Conservation (phyloP, 1,140 invertebrate genomes). For the Amyelois transitella region DNA sequence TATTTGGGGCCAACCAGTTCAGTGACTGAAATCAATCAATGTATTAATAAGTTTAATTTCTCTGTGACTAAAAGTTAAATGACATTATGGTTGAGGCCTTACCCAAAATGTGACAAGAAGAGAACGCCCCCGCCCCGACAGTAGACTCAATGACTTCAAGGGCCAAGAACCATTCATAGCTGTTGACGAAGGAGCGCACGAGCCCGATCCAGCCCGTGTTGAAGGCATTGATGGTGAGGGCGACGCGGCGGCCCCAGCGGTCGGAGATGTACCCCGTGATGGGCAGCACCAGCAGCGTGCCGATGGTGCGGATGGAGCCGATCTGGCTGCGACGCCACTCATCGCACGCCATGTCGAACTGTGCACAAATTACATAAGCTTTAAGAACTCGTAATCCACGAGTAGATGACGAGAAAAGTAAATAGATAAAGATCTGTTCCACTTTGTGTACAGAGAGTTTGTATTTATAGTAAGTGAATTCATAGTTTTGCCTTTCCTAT, state of each 20-base stretch:
- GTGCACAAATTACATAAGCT: background rate
- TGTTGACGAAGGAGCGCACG: conserved; percentile 77
- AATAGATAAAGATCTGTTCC: no score
- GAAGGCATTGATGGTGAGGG: conserved; percentile 75
- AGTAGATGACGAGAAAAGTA: background rate
- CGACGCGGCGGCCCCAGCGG: conserved; percentile 75
- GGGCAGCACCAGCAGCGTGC: conserved; percentile 72
- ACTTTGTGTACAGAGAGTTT: no score
- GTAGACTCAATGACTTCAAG: conserved; percentile 69
- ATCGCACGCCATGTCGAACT: conserved; percentile 47
- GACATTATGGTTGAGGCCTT: no score
- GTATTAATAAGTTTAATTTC: no score
- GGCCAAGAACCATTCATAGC: conserved; percentile 76
- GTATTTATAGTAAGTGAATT: no score
- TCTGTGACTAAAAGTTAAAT: no score
- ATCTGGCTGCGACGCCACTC: conserved; percentile 44
- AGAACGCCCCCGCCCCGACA: conserved; percentile 30
- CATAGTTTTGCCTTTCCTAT: no score
- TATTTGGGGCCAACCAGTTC: conserved; percentile 85
- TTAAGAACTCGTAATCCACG: background rate
- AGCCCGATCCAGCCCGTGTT: conserved; percentile 76
- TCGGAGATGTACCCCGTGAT: conserved; percentile 80
- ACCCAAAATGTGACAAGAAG: conserved; percentile 37
- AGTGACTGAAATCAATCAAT: conserved; percentile 79
- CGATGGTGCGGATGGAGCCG: conserved; percentile 37